Evolutionary conservation across 2,113 vertebrate genomes (phyloP).

Genomic region (Caracal caracal): DNA sequence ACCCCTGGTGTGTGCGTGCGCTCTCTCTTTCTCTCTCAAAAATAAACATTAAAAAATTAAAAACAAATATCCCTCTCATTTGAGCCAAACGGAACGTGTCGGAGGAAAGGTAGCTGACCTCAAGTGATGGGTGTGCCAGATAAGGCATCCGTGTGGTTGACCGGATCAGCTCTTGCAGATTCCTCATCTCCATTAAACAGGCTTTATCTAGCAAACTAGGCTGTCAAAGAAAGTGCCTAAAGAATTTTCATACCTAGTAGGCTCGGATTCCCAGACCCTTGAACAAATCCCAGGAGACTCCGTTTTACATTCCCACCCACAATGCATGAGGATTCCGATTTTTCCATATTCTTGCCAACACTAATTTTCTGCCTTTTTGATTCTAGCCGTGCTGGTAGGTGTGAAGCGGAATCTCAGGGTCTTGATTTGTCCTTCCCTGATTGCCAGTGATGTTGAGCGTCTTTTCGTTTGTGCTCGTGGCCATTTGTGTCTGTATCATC

Average conservation of each 20-base stretch:
- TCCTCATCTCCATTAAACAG: slow-evolving; percentile 23
- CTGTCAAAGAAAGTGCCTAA: slow-evolving; percentile 37
- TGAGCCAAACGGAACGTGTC: slow-evolving; percentile 22
- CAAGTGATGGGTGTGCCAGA: neutral
- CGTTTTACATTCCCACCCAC: neutral
- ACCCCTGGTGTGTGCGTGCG: too few relatives aligned
- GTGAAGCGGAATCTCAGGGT: neutral
- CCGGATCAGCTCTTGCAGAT: neutral
- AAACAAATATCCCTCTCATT: neutral
- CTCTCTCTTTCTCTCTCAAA: too few relatives aligned
- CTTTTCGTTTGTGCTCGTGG: slow-evolving; percentile 19
- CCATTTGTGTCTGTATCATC: neutral
- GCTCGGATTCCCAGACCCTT: slow-evolving; percentile 51
- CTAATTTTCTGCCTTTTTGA: slow-evolving; percentile 14
- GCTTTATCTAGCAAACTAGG: neutral
- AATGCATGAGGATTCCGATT: neutral
- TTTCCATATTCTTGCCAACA: neutral
- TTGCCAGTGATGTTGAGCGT: neutral
- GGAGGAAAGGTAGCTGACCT: slow-evolving; percentile 39
- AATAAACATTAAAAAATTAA: too few relatives aligned
- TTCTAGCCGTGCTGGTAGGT: neutral
- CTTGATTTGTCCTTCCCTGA: slow-evolving; percentile 24
- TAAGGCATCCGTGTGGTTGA: neutral
- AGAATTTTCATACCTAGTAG: slow-evolving; percentile 22
- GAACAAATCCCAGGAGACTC: neutral